These are phyloP conservation scores for Aphelocoma coerulescens DNA, from an alignment of 2,113 vertebrate genomes.

Conservation along the genomic window DNA sequence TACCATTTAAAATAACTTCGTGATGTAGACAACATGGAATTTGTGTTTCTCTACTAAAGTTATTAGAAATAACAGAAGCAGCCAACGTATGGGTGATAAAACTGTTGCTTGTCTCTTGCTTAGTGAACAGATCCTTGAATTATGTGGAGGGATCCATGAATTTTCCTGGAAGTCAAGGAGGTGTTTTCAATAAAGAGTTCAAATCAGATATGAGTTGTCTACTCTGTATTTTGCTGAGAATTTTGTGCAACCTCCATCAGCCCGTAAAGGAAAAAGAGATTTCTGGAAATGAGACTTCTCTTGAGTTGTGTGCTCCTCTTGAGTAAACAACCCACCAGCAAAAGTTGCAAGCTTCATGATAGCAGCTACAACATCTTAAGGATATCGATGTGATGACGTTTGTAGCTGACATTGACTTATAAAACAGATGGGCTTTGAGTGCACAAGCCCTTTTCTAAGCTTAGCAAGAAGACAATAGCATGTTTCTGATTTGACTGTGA, in stretches of 20 bases:
- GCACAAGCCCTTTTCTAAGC: not conserved
- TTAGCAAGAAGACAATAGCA: not conserved
- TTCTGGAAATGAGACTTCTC: not conserved
- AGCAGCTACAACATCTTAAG: not conserved
- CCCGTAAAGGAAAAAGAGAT: not conserved
- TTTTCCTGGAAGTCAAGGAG: not conserved
- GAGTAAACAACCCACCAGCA: not conserved
- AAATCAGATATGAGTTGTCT: not conserved
- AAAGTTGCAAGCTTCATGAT: not conserved
- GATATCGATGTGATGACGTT: not conserved
- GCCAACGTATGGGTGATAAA: not conserved
- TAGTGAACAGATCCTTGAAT: not conserved
- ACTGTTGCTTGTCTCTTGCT: not conserved
- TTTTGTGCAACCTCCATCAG: not conserved
- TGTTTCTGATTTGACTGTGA: not conserved
- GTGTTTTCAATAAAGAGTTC: not conserved
- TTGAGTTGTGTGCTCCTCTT: not conserved
- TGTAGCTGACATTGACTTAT: not conserved
- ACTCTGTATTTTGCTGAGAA: not conserved
- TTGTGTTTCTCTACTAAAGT: not conserved
- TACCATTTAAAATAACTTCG: not conserved
- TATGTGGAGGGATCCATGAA: not conserved
- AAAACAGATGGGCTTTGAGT: not conserved
- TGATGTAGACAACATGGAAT: not conserved
- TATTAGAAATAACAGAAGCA: not conserved